A percentile compares a stretch with the other conserved stretches of the same genome.
phyloP scores from a whole-genome alignment of 2,888 invertebrate species.

The Catocala fraxini region DNA sequence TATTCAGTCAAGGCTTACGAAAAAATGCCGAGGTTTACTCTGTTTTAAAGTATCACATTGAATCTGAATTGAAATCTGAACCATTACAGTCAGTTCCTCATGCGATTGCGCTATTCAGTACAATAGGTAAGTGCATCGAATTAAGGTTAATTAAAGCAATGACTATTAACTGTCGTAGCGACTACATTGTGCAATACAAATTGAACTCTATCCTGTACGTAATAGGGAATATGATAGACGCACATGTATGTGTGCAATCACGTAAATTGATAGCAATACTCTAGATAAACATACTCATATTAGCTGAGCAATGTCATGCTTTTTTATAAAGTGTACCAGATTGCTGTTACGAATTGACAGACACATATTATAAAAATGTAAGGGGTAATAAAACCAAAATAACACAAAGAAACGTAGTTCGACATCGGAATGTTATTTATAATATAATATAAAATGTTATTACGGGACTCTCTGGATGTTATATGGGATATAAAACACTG shows the following conservation, averaged over 20 bases:
- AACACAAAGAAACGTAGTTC: slow-evolving; percentile 23
- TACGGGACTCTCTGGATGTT: slow-evolving; percentile 34
- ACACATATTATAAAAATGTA: slow-evolving; percentile 1
- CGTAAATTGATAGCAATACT: slow-evolving; percentile 54
- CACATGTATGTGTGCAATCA: slow-evolving; percentile 49
- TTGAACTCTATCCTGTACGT: slow-evolving; percentile 51
- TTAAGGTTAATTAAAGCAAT: slow-evolving; percentile 81
- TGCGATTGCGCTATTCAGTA: slow-evolving; percentile 60
- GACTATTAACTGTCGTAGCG: slow-evolving; percentile 65
- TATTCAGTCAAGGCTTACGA: slow-evolving; percentile 17
- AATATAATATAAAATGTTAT: slow-evolving; percentile 42
- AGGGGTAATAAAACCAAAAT: slow-evolving; percentile 33
- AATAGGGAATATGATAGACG: slow-evolving; percentile 50
- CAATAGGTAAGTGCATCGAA: slow-evolving; percentile 72
- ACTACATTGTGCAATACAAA: slow-evolving; percentile 49
- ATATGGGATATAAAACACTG: slow-evolving; percentile 45
- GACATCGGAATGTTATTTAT: slow-evolving; percentile 40
- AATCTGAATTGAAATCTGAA: slow-evolving; percentile 53
- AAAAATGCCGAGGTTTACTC: slow-evolving; percentile 15
- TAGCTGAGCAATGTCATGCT: slow-evolving; percentile 35
- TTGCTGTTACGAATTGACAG: not conserved
- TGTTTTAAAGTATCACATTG: slow-evolving; percentile 18
- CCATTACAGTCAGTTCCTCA: slow-evolving; percentile 44
- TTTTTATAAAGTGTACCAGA: slow-evolving; percentile 16
- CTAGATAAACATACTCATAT: slow-evolving; percentile 42